Base-by-base conservation (phyloP, 1,140 invertebrate genomes). In the Hydropsyche tenuis region DNA sequence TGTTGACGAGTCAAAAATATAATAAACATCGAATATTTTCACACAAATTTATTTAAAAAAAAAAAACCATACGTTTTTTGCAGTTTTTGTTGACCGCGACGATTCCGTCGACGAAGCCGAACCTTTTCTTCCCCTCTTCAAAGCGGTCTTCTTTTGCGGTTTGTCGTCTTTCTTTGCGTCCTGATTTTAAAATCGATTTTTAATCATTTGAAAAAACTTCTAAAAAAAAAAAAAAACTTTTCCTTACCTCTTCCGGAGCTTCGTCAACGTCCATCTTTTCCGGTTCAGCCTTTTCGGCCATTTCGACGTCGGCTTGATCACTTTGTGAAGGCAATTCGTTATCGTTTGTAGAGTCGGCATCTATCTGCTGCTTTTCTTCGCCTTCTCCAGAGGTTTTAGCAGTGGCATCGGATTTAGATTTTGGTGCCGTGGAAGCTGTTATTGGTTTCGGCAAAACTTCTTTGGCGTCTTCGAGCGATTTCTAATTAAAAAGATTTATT, bases 401-500 rank as follows among this genome's bases (percentile, higher is more conserved):
- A n/a, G n/a, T 42, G 11, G 60, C 43, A 45, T 69, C n/a, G 0
- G 53, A 12, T 42, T 23, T 45, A 45, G 25, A 63, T 72, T 72
- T 42, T 51, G 66, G n/a, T 1, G 37, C 18, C 6, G 23, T 62
- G 2, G 43, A n/a, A 25, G 23, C 45, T 18, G 1, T 30, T 23
- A 14, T 16, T 22, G 42, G 18, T 23, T 65, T 45, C 7, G 16
- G 16, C 11, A 66, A 37, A 20, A 70, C 27, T 1, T 70, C 66
- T 22, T 69, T 53, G 4, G 65, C 16, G 1, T 65, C 23, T 16
- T 18, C 25, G 9, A 53, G 16, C 12, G 72, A 65, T 37, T 69
- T 27, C 62, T 73, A 46, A 20, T 51, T 4, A 43, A 43, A 5
- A 43, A 51, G 3, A 83, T 81, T 75, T 82, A 66, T n/a, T n/a